Evolutionary conservation across 2,797 vertebrate species (phyloP), one percentile per base, ranked within the genome.

Genomic region (Bovichtus variegatus): DNA sequence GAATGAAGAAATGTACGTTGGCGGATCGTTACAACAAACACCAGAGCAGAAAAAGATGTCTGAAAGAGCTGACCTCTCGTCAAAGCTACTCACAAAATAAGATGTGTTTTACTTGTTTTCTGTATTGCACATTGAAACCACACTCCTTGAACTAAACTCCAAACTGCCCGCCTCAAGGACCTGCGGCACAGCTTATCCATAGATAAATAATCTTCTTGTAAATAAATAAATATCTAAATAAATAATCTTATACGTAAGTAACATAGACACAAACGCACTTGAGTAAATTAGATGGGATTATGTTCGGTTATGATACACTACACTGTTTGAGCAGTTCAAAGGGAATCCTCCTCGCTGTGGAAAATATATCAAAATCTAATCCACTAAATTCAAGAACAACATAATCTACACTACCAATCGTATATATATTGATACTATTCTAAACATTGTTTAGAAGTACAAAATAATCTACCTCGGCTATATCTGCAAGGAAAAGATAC

Each of bases 401-500:
- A 66, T 81, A 1, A 71, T 47, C 73, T 64, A 81, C 54, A 2
- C 40, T 60, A 68, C 44, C 60, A 25, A 21, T 34, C 31, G 49
- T 76, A 21, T 41, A 59, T 61, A 74, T 29, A 87, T 27, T 47
- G 58, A 75, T 53, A 54, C 78, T 72, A 60, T 4, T 74, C 83
- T 79, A 72, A 85, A 88, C 64, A 38, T 71, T 1, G 71, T 85
- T 82, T 80, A 74, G 81, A 90, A 90, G 83, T 93, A 91, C 78
- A 92, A 92, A 90, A 91, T 55, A 80, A 76, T 78, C 71, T 21
- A 73, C 70, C 66, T 76, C 55, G 40, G 85, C 82, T 86, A 76
- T 64, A 78, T 80, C 69, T 83, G 77, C 62, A 75, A 83, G 84
- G 84, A 87, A 93, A 91, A 90, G 51, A 90, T 93, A 93, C 74